phyloP scores from a whole-genome alignment of 2,113 vertebrate genomes.

The Nerophis lumbriciformis region DNA sequence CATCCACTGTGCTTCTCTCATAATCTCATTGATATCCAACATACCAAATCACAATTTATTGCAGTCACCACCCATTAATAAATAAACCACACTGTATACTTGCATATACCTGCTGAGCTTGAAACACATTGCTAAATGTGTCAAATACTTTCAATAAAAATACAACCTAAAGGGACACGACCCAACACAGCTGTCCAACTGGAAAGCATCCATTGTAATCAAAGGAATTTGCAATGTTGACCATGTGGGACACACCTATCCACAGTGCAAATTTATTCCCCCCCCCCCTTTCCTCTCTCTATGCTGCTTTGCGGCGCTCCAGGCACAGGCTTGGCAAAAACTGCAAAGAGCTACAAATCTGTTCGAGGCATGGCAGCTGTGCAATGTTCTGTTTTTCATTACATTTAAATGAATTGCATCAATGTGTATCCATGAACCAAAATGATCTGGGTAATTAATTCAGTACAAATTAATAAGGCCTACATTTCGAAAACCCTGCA shows the following conservation, averaged over 20 bases:
- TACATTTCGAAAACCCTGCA: slow-evolving; percentile 7
- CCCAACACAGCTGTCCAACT: slow-evolving; percentile 5
- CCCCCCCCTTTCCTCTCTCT: background rate
- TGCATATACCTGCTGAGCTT: slow-evolving; percentile 25
- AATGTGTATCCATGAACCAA: slow-evolving; percentile 3
- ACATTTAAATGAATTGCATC: slow-evolving; percentile 8
- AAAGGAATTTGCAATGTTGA: slow-evolving; percentile 4
- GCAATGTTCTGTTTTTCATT: slow-evolving; percentile 13
- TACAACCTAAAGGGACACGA: slow-evolving; percentile 12
- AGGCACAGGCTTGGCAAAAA: slow-evolving; percentile 5
- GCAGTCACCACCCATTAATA: background rate
- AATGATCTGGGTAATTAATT: slow-evolving; percentile 8
- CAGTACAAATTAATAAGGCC: slow-evolving; percentile 10
- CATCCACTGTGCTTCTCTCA: background rate
- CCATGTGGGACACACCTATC: slow-evolving; percentile 4
- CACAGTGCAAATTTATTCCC: background rate
- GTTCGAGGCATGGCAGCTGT: slow-evolving; percentile 6
- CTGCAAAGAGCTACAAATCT: slow-evolving; percentile 8
- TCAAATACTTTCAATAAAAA: slow-evolving; percentile 28
- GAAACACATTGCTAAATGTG: slow-evolving; percentile 56
- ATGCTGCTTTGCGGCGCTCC: slow-evolving; percentile 1
- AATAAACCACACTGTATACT: slow-evolving; percentile 5
- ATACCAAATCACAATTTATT: background rate
- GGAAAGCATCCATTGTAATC: slow-evolving; percentile 5
- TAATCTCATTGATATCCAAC: background rate